Evolutionary conservation across 1,140 invertebrate species (phyloP).

Genomic region (Leptinotarsa undecemlineata): DNA sequence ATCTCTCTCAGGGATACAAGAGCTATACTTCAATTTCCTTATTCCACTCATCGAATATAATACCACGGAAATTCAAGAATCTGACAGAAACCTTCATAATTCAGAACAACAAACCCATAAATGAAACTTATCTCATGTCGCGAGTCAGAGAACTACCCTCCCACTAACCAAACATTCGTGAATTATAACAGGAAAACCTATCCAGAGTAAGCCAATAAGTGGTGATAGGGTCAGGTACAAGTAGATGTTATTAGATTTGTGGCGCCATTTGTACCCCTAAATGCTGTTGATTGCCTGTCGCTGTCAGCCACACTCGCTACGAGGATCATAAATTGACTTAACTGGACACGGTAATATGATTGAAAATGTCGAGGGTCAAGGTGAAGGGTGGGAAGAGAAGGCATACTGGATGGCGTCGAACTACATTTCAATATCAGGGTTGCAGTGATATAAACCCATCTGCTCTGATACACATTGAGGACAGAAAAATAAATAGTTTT

Average conservation of each 20-base stretch:
- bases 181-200: neutral
- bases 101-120: no score
- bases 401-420: no score
- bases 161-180: neutral
- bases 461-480: no score
- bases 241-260: conserved; percentile 2
- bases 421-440: no score
- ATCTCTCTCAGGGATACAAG: no score
- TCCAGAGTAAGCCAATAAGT: neutral
- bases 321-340: neutral
- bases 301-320: neutral
- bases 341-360: neutral
- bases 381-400: neutral
- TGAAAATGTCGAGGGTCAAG: neutral
- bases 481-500: no score
- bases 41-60: no score
- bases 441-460: no score
- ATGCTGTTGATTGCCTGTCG: conserved; percentile 5
- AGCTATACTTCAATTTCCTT: no score
- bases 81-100: no score
- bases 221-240: conserved; percentile 2
- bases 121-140: no score
- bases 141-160: neutral
- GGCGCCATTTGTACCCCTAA: conserved; percentile 1
- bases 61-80: no score